Evolutionary conservation across 2,888 invertebrate genomes (phyloP).

Genomic region (Epiblema foenella): DNA sequence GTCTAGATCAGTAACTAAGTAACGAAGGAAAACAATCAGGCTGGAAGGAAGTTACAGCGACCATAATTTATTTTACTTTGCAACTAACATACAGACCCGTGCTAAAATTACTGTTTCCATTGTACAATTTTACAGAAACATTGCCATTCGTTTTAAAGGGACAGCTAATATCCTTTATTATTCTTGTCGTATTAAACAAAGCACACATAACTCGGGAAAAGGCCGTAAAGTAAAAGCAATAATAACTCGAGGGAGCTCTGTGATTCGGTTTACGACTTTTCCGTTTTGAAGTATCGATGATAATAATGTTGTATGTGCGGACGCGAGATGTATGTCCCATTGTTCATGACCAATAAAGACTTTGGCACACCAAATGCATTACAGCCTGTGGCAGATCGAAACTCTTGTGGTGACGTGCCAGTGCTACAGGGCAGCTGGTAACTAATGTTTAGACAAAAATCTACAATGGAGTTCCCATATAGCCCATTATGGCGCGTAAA

Average conservation of each 20-base stretch:
- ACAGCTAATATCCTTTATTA: not conserved
- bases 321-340: constrained; percentile 3
- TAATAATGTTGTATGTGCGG: not conserved
- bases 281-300: not conserved
- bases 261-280: constrained; percentile 4
- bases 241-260: not conserved
- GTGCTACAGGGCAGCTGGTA: no score
- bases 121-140: not conserved
- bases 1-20: not conserved
- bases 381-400: not conserved
- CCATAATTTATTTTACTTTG: not conserved
- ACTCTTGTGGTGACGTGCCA: not conserved
- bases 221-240: constrained; percentile 2
- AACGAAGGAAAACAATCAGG: not conserved
- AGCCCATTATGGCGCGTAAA: no score
- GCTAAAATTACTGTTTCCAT: not conserved
- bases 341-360: not conserved
- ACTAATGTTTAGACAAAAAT: no score
- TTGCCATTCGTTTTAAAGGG: not conserved
- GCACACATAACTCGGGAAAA: not conserved
- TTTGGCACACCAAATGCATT: not conserved
- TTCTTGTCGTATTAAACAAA: not conserved
- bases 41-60: not conserved
- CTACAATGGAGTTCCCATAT: no score
- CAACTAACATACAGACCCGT: not conserved